These are phyloP conservation scores for Microcebus griseorufus DNA, from an alignment of 2,113 vertebrate genomes.

Conservation along the genomic window DNA sequence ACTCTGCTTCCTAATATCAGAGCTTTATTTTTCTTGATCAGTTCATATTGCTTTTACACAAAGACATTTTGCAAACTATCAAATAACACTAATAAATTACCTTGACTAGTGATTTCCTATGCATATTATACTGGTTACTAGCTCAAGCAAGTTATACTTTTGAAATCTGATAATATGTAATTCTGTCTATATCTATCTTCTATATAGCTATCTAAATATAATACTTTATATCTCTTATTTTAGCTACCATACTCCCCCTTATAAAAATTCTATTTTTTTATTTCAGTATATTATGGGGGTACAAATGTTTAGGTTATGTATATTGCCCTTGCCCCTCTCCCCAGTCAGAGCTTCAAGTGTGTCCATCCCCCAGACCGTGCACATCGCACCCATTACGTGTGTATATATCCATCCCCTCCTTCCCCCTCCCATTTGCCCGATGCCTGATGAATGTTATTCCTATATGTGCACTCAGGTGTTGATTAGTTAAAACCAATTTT, in stretches of 20 bases:
- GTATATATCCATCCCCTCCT: too few species aligned
- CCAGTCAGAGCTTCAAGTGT: too few species aligned
- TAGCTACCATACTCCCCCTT: not conserved
- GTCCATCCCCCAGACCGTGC: too few species aligned
- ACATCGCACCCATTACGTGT: too few species aligned
- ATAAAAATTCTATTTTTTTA: not conserved
- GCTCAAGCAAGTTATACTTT: slow-evolving; percentile 1
- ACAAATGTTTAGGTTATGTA: too few species aligned
- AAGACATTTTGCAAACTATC: not conserved
- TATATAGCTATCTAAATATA: not conserved
- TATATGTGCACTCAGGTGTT: too few species aligned
- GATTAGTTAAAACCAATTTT: too few species aligned
- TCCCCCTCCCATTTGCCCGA: too few species aligned
- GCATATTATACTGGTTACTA: not conserved
- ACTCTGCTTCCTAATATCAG: not conserved
- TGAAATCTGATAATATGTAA: not conserved
- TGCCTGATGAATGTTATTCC: too few species aligned
- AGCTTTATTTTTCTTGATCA: not conserved
- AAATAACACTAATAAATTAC: not conserved
- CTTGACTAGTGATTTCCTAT: not conserved
- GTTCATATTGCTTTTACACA: not conserved
- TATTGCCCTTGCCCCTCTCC: too few species aligned
- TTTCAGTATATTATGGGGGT: too few species aligned
- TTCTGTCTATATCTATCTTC: not conserved
- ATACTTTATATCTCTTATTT: not conserved